Conservation (phyloP, 1,140 invertebrate species). For the Pogonomyrmex californicus region DNA sequence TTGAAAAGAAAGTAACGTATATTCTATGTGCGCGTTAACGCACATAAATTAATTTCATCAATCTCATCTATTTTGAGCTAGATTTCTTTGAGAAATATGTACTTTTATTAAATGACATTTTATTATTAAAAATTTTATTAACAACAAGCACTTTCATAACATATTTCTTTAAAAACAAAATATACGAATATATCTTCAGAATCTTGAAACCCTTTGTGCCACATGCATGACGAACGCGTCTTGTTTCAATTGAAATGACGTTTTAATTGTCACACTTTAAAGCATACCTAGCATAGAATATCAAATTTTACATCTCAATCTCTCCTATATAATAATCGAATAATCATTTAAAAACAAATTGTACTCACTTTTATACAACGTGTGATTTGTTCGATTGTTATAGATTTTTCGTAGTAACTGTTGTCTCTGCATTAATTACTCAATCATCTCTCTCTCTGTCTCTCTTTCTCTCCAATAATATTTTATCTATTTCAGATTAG, state of each 20-base stretch:
- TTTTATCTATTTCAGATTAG: conserved; percentile 60
- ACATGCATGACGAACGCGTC: conserved; percentile 36
- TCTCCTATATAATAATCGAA: conserved; percentile 36
- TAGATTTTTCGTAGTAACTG: conserved; percentile 16
- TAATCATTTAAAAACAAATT: background rate
- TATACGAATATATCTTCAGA: conserved; percentile 56
- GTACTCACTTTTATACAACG: background rate
- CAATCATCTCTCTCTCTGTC: conserved; percentile 28
- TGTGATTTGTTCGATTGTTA: conserved; percentile 44
- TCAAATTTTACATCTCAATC: conserved; percentile 41
- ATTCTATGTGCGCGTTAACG: background rate
- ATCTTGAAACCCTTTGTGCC: conserved; percentile 72
- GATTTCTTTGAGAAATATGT: conserved; percentile 7
- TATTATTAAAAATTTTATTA: background rate
- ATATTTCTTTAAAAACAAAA: conserved; percentile 32
- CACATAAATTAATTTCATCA: conserved; percentile 18
- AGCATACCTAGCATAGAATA: conserved; percentile 16
- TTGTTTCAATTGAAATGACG: conserved; percentile 16
- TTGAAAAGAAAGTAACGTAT: background rate
- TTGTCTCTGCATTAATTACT: conserved; percentile 46
- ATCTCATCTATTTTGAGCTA: background rate
- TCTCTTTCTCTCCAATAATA: conserved; percentile 48
- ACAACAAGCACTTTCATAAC: conserved; percentile 25
- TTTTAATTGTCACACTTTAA: conserved; percentile 37
- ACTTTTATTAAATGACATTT: background rate